Conservation (phyloP, 2,113 vertebrate species). For the Ictalurus punctatus region DNA sequence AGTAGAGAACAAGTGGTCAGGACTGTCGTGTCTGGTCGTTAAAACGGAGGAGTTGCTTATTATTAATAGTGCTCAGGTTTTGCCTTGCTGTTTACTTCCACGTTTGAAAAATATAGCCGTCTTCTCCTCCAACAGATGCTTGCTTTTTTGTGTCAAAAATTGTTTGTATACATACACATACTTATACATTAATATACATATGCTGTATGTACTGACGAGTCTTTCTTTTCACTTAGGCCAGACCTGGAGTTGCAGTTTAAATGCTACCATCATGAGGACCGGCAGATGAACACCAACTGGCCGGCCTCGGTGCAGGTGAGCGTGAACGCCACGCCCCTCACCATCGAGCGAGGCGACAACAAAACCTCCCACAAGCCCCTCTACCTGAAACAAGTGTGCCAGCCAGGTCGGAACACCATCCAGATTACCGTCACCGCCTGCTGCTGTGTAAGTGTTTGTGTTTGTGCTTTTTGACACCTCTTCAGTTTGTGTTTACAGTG, state of each 20-base stretch:
- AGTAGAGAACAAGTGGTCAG: neutral
- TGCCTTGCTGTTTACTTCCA: neutral
- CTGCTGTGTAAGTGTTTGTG: constrained; percentile 83
- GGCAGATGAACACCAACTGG: constrained; percentile 98
- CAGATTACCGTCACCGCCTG: constrained; percentile 96
- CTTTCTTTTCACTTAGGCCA: constrained; percentile 72
- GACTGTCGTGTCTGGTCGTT: neutral
- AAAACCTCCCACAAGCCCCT: constrained; percentile 96
- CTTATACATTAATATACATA: neutral
- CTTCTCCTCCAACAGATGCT: no score
- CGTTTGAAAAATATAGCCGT: neutral
- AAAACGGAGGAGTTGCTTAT: neutral
- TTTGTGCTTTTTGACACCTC: neutral
- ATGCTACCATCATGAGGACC: constrained; percentile 95
- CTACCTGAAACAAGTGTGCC: constrained; percentile 93
- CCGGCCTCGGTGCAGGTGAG: constrained; percentile 94
- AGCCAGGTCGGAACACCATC: constrained; percentile 93
- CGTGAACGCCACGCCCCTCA: constrained; percentile 89
- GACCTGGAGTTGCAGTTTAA: constrained; percentile 97
- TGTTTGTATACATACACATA: neutral
- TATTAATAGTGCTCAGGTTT: neutral
- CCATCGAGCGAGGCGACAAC: constrained; percentile 91
- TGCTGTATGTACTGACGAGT: neutral
- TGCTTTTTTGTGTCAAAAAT: no score
- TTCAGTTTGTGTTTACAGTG: neutral